Evolutionary conservation across 2,113 vertebrate genomes (phyloP).

Genomic region (Hipposideros armiger): DNA sequence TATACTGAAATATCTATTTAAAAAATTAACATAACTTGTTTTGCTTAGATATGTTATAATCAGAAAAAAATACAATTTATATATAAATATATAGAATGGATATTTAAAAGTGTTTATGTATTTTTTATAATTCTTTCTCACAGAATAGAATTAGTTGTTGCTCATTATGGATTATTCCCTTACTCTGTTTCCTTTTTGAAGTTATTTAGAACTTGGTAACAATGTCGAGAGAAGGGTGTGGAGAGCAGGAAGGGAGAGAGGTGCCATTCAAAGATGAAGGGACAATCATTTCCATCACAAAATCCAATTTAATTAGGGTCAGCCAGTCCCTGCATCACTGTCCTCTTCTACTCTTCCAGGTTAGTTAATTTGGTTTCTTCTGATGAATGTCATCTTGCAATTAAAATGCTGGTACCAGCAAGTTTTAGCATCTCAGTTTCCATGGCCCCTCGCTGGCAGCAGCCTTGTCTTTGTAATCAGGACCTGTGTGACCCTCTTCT

Average conservation of each 20-base stretch:
- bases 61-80: conserved; percentile 3
- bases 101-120: background rate
- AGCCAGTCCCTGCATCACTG: conserved; percentile 19
- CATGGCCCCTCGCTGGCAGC: conserved; percentile 58
- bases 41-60: conserved; percentile 38
- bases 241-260: background rate
- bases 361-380: conserved; percentile 74
- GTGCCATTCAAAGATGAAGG: background rate
- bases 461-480: conserved; percentile 76
- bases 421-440: conserved; percentile 63
- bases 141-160: background rate
- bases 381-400: conserved; percentile 76
- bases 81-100: background rate
- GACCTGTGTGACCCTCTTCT: conserved; percentile 59
- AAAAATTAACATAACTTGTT: background rate
- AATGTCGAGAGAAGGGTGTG: background rate
- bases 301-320: conserved; percentile 73
- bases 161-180: background rate
- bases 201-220: conserved; percentile 20
- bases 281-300: conserved; percentile 1
- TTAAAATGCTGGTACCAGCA: conserved; percentile 67
- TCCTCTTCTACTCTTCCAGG: conserved; percentile 48
- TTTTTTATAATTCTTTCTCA: background rate
- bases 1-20: background rate
- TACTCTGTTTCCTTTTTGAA: conserved; percentile 20